Evolutionary conservation across 2,888 invertebrate species (phyloP), one percentile per base, ranked within the genome.

Genomic region (Heliconius erato): DNA sequence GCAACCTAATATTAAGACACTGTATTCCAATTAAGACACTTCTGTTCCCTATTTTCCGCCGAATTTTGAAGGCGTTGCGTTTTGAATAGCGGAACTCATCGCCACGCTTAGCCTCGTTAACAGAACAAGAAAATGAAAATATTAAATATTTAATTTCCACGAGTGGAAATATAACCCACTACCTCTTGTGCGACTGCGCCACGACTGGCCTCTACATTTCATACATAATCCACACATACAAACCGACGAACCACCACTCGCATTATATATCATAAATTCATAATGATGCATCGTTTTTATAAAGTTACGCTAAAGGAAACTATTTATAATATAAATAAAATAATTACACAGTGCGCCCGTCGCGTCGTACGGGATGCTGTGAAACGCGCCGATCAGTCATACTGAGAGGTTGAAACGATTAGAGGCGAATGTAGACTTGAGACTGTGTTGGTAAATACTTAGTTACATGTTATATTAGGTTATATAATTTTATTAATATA

Each of bases 281-380:
- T 82, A 65, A 74, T 77, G 72, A 74, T 79, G 77, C 82, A 82
- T 83, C 78, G 82, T 74, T 84, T 85, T 85, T 82, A 85, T 79
- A 81, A 84, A 82, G 82, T 84, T 83, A 84, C 83, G 80, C 79
- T 81, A 85, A 84, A 85, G 93, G 94, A 93, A 93, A 89, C 92
- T 89, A 92, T 94, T 92, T 92, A 90, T 94, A 90, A 91, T 89
- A 91, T 92, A 92, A 94, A 94, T 94, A 92, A 92, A 92, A 94
- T 94, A 93, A 94, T 94, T 94, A 92, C 91, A 91, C 82, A 87
- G 89, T 87, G 83, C 81, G 84, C 80, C 83, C 86, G 89, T 91
- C 90, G 86, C 86, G 89, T 91, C 90, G 85, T 92, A 91, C 91
- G 91, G 92, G 92, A 93, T 91, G 91, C 90, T 83, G 89, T 88